Evolutionary conservation across 1,140 invertebrate genomes (phyloP), one percentile per base, ranked within the genome.

Genomic region (Ceratosolen fusciceps): DNA sequence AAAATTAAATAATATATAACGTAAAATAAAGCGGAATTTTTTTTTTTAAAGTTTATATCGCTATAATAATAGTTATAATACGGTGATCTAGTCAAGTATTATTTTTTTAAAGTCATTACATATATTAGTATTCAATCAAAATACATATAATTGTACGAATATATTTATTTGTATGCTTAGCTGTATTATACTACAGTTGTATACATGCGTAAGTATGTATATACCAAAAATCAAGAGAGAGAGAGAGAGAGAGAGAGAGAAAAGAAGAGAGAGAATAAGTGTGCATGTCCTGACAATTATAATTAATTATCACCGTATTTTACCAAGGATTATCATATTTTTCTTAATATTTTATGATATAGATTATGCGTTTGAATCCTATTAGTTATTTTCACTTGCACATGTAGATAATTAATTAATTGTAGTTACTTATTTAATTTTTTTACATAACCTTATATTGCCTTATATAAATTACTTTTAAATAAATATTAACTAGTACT

Each of bases 81-180:
- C 85, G 83, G 84, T 88, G 84, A 90, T 90, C 89, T 90, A 90
- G 89, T 90, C 89, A 90, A 88, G 82, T 86, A 81, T 81, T 83
- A 83, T 77, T 83, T 84, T 82, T 58, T 80, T 31, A 76, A 75
- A 70, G 65, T 19, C 62, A 73, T 14, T 71, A 72, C 67, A 37
- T 76, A 80, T 52, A 71, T 49, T 80, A 76, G 52, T 54, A 72
- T 62, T 62, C 72, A 80, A 49, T 31, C 49, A 68, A 47, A 54
- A 60, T 24, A 62, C 60, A 49, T 47, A 56, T 58, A 34, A 74
- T 26, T 47, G 31, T 47, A 68, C 54, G 58, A 14, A 65, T 7
- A 37, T 54, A 74, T 72, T 62, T 77, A 75, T 54, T 39, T 67
- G 58, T 79, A 77, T n/a, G n/a, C n/a, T n/a, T n/a, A n/a, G n/a